phyloP scores from a whole-genome alignment of 2,797 vertebrate species.

The Brachymystax lenok region DNA sequence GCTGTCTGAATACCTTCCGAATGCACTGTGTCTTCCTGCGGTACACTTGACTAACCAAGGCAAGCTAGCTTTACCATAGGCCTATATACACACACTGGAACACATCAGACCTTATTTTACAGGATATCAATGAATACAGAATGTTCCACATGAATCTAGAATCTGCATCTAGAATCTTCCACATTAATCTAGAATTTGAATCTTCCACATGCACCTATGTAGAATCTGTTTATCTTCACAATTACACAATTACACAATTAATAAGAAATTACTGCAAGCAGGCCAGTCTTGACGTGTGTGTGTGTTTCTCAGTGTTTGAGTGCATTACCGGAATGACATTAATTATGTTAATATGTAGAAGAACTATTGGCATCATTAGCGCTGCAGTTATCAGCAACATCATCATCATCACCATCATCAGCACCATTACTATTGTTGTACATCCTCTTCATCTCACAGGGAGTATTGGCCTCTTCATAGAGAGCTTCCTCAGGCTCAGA shows the following conservation, averaged over 20 bases:
- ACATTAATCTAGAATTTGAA: too few species aligned
- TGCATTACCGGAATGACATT: constrained; percentile 58
- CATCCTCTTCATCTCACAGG: neutral
- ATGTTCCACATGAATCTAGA: too few species aligned
- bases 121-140: too few species aligned
- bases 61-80: too few species aligned
- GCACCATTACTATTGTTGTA: neutral
- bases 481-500: too few species aligned
- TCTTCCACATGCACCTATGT: too few species aligned
- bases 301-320: constrained; percentile 42
- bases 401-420: constrained; percentile 10
- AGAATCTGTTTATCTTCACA: neutral
- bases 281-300: constrained; percentile 2
- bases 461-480: too few species aligned
- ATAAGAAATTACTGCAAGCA: neutral
- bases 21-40: too few species aligned
- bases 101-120: neutral
- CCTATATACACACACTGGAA: neutral
- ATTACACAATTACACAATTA: neutral
- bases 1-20: too few species aligned
- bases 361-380: constrained; percentile 49
- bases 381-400: constrained; percentile 28
- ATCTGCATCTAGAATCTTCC: too few species aligned
- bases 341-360: constrained; percentile 53
- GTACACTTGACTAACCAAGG: too few species aligned